These are phyloP conservation scores for Alexandromys fortis DNA, from an alignment of 2,113 vertebrate species.

Conservation along the genomic window DNA sequence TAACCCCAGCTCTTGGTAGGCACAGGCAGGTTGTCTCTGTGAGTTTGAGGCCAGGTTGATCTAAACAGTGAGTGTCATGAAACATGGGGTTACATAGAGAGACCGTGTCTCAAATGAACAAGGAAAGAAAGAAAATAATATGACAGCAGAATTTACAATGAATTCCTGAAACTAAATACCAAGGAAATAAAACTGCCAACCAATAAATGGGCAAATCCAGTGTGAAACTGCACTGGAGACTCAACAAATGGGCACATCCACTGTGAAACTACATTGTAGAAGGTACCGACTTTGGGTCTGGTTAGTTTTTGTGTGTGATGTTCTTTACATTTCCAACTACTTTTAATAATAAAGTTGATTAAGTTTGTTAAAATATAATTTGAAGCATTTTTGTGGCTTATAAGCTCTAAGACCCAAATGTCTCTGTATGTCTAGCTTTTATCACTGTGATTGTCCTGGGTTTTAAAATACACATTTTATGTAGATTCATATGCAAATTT, in stretches of 20 bases:
- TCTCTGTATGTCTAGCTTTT: background rate
- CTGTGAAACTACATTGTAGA: background rate
- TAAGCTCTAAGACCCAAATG: background rate
- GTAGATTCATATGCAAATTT: background rate
- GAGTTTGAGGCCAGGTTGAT: background rate
- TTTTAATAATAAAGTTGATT: background rate
- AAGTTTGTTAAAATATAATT: background rate
- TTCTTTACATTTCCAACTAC: background rate
- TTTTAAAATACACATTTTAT: constrained; percentile 43
- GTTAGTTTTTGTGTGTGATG: background rate
- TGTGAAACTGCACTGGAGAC: background rate
- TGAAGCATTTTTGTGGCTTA: background rate
- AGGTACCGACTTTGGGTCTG: background rate
- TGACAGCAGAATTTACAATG: background rate
- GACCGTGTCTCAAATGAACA: background rate
- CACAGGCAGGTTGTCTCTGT: background rate
- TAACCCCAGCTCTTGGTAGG: background rate
- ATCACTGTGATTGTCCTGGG: background rate
- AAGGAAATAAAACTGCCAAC: background rate
- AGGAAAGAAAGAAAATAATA: background rate
- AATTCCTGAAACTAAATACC: background rate
- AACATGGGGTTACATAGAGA: background rate
- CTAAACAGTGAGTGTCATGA: background rate
- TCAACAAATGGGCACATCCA: background rate
- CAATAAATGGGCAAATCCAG: background rate